These are phyloP conservation scores for Agelas oroides DNA, from an alignment of 37 sponge, comb jelly and placozoan genomes.

Conservation along the genomic window DNA sequence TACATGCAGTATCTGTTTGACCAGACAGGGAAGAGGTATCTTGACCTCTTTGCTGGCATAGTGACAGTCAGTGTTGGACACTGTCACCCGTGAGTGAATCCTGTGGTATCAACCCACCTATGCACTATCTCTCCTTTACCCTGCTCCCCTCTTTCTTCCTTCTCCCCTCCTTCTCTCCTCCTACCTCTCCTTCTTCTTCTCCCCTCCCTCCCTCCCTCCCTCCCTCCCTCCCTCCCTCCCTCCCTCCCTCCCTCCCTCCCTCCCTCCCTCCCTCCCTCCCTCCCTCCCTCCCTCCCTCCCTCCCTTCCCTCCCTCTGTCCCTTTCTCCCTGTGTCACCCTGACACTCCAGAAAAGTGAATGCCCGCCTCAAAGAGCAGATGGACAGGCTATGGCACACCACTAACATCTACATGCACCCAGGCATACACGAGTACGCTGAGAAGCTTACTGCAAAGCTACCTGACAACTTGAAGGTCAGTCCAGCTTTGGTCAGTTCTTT, in stretches of 20 bases:
- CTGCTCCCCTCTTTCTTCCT: background rate
- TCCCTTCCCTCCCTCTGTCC: background rate
- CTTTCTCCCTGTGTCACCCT: background rate
- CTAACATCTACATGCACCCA: slow-evolving; percentile 91
- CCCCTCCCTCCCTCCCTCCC: too few species aligned
- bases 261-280: too few species aligned
- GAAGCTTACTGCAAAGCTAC: slow-evolving; percentile 80
- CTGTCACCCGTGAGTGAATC: slow-evolving; percentile 83
- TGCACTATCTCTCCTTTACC: background rate
- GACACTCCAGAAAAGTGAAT: slow-evolving; percentile 72
- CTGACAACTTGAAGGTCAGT: slow-evolving; percentile 75
- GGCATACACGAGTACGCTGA: slow-evolving; percentile 82
- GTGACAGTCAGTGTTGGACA: slow-evolving; percentile 96
- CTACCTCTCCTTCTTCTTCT: background rate
- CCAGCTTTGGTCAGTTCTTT: background rate
- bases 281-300: background rate
- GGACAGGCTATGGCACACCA: slow-evolving; percentile 87
- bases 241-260: too few species aligned
- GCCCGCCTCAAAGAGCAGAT: slow-evolving; percentile 64
- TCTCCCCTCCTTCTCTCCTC: background rate
- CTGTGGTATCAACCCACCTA: too few species aligned
- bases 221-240: too few species aligned
- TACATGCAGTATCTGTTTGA: slow-evolving; percentile 95
- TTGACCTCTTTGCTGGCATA: slow-evolving; percentile 92
- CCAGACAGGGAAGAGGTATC: slow-evolving; percentile 82